A percentile compares a stretch with the other conserved stretches of the same genome.
Evolutionary conservation across 2,113 vertebrate genomes (phyloP).

Genomic region (Gobio gobio): DNA sequence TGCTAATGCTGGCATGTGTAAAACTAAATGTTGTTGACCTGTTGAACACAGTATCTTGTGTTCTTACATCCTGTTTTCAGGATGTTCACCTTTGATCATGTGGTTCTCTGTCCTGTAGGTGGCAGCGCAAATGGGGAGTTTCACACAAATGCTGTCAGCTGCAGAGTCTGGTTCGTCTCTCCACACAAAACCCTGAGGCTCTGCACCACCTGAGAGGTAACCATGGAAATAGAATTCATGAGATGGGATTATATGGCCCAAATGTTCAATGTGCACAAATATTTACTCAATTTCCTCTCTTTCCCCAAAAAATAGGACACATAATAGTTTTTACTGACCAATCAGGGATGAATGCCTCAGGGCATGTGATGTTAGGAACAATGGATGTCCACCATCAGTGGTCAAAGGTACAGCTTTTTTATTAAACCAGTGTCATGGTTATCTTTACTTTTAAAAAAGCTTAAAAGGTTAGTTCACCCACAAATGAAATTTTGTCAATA

Average conservation of each 20-base stretch:
- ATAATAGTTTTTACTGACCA: slow-evolving; percentile 89
- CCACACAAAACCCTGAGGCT: slow-evolving; percentile 84
- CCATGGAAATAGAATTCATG: not conserved
- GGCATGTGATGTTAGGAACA: slow-evolving; percentile 92
- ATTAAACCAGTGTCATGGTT: not conserved
- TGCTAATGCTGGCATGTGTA: not conserved
- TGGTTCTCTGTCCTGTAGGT: slow-evolving; percentile 75
- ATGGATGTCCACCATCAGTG: slow-evolving; percentile 97
- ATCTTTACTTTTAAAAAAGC: not conserved
- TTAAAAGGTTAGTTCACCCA: too few relatives aligned
- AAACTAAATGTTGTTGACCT: not conserved
- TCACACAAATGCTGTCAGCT: slow-evolving; percentile 90
- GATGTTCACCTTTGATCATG: not conserved
- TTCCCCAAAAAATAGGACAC: slow-evolving; percentile 73
- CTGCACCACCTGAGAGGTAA: slow-evolving; percentile 86
- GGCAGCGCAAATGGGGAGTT: slow-evolving; percentile 96
- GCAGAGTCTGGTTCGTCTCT: slow-evolving; percentile 89
- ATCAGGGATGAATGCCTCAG: slow-evolving; percentile 90
- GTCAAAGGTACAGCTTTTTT: slow-evolving; percentile 81
- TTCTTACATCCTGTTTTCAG: not conserved
- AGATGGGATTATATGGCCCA: not conserved
- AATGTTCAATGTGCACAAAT: not conserved
- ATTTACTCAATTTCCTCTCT: slow-evolving; percentile 29
- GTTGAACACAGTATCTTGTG: too few relatives aligned
- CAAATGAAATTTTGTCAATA: too few relatives aligned